phyloP scores from a whole-genome alignment of 2,113 vertebrate species.

The Macroglossus sobrinus region DNA sequence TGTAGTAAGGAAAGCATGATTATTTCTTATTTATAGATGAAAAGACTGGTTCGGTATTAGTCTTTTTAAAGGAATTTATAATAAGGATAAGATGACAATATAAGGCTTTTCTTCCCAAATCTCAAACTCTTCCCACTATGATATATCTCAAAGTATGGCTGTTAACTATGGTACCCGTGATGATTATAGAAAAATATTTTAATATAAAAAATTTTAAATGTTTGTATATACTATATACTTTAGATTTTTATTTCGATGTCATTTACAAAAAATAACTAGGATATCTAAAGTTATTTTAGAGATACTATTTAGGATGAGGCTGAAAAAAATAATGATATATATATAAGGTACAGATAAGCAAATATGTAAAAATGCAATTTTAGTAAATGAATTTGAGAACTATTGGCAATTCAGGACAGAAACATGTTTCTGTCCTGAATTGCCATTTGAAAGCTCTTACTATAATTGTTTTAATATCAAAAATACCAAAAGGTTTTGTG shows the following conservation, averaged over 20 bases:
- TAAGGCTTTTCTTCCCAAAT: not conserved
- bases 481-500: slow-evolving; percentile 6
- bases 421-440: not conserved
- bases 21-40: not conserved
- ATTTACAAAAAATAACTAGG: not conserved
- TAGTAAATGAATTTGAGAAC: not conserved
- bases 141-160: not conserved
- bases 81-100: not conserved
- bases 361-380: not conserved
- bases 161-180: not conserved
- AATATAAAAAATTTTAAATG: not conserved
- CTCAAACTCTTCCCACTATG: not conserved
- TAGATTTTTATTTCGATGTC: not conserved
- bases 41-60: not conserved
- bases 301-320: not conserved
- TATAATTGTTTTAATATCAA: not conserved
- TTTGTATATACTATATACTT: not conserved
- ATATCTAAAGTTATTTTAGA: not conserved
- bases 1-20: not conserved
- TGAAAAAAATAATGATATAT: not conserved
- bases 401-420: too few species aligned
- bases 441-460: not conserved
- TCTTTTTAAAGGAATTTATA: not conserved
- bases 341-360: not conserved
- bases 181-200: not conserved